Base-by-base conservation (phyloP, 2,797 vertebrate genomes). In the Schizothorax lantsangensis region DNA sequence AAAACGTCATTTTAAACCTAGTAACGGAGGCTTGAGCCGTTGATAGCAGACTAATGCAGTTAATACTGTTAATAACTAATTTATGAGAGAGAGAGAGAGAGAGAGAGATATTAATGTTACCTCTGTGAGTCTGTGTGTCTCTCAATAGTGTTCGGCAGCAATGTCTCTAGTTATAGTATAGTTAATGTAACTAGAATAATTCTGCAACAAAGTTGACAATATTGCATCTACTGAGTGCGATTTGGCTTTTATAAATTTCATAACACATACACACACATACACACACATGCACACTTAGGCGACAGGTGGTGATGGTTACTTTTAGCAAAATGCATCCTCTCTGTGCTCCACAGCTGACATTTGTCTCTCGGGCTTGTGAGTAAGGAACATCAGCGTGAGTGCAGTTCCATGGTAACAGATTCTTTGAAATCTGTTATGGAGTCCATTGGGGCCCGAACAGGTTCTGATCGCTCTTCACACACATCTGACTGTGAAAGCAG, bases 391-490 rank as follows among this genome's bases (percentile, higher is more conserved):
- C 43, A 81, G 26, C 1, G 3, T 38, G 57, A 84, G 59, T 52
- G 73, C 36, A 69, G 47, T 40, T 79, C 47, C 62, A 78, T 71
- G 36, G 57, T 15, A 84, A 75, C 57, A 17, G 82, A 12, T 36
- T 84, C 72, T 64, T 84, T 83, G 69, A 62, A 75, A 62, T n/a
- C 59, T 75, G 40, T 40, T 33, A 45, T 5, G 40, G 52, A 64
- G 40, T 84, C 82, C 72, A 23, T 1, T 26, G 72, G 57, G 74
- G 38, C n/a, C 36, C 49, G 0, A 69, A 43, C 47, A 79, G 75
- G 64, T 85, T 59, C 52, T 36, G 59, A 79, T 78, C 30, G 14
- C 57, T 77, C 75, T 17, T 30, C 64, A 72, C 66, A 72, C 38
- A 79, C 62, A 54, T 47, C 73, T 69, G 45, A 54, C 83, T 38